Conservation (phyloP, 1,140 invertebrate genomes). For the Palaemon carinicauda region DNA sequence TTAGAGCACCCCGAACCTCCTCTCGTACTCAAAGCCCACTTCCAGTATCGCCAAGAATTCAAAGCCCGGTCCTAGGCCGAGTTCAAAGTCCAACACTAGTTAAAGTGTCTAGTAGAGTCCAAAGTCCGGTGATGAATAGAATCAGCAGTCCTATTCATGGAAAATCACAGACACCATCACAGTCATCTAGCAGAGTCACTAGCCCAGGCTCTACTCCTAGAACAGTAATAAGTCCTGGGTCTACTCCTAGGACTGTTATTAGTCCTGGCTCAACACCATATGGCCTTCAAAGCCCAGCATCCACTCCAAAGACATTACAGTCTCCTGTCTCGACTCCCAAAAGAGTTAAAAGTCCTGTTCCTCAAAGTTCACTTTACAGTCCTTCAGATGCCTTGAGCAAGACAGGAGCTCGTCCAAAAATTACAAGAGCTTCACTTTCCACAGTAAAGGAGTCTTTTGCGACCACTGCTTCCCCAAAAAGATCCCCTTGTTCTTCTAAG, state of each 20-base stretch:
- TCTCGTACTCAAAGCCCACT: conserved; percentile 3
- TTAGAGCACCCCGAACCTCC: conserved; percentile 11
- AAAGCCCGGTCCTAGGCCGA: not conserved
- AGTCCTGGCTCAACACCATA: not conserved
- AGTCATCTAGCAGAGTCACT: not conserved
- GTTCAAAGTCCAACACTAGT: not conserved
- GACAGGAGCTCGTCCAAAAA: not conserved
- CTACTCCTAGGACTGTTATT: not conserved
- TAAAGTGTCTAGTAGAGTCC: not conserved
- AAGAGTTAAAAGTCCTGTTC: not conserved
- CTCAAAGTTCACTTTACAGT: not conserved
- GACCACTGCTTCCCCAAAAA: not conserved
- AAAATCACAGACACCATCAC: not conserved
- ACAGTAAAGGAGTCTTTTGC: not conserved
- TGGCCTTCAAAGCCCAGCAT: not conserved
- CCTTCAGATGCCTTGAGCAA: not conserved
- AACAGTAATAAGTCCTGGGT: not conserved
- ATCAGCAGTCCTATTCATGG: not conserved
- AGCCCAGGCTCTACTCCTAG: conserved; percentile 3
- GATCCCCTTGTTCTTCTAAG: not conserved
- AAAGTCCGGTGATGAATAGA: not conserved
- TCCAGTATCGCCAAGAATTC: conserved; percentile 25
- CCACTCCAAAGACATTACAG: conserved; percentile 16
- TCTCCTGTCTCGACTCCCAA: not conserved
- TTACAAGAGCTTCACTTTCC: not conserved